These are phyloP conservation scores for Phalacrocorax carbo DNA, from an alignment of 2,113 vertebrate genomes.

Conservation along the genomic window DNA sequence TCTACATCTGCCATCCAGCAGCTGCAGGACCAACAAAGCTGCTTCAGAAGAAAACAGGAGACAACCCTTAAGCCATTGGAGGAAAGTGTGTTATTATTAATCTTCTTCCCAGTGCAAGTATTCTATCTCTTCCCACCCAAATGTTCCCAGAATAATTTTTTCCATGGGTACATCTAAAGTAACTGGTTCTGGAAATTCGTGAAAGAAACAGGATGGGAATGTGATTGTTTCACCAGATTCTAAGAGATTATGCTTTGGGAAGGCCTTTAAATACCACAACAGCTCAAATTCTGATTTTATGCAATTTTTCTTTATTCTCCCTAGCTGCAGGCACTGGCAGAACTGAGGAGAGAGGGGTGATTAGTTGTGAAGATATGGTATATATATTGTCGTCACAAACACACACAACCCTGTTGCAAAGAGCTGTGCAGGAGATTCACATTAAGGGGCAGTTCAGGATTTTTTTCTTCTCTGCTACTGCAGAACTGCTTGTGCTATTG, in stretches of 20 bases:
- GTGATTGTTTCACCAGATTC: background rate
- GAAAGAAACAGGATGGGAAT: background rate
- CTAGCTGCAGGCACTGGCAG: background rate
- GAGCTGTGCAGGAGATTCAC: background rate
- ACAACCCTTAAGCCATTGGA: background rate
- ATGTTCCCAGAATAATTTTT: background rate
- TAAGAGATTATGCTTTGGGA: background rate
- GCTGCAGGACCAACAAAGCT: conserved; percentile 51
- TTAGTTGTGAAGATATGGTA: background rate
- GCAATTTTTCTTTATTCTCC: background rate
- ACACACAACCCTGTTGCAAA: background rate
- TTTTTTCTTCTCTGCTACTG: background rate
- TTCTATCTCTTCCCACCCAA: background rate
- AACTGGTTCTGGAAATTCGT: background rate
- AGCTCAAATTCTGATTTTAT: background rate
- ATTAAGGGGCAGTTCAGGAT: background rate
- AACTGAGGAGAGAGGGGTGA: accelerated
- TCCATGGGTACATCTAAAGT: background rate
- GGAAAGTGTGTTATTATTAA: background rate
- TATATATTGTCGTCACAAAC: background rate
- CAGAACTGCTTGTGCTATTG: background rate
- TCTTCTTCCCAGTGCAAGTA: background rate
- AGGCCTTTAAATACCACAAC: background rate
- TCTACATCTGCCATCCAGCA: conserved; percentile 35
- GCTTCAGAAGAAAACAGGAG: conserved; percentile 13